phyloP scores from a whole-genome alignment of 2,113 vertebrate species.

The Nibea albiflora region DNA sequence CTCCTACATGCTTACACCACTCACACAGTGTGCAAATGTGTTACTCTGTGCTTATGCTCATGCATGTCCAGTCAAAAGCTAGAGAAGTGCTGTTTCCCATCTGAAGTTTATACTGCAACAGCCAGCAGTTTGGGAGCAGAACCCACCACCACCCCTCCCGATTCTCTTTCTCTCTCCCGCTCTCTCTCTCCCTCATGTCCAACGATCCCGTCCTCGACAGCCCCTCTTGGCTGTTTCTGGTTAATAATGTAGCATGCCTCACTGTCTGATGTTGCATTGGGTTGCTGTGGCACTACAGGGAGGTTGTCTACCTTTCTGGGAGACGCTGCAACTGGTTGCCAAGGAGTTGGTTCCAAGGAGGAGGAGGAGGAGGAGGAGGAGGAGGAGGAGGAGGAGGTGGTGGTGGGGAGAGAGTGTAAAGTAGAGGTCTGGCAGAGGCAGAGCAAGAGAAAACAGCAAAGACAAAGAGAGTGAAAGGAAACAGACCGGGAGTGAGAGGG shows the following conservation, averaged over 20 bases:
- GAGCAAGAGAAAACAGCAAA: slow-evolving; percentile 60
- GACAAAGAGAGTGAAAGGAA: slow-evolving; percentile 69
- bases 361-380: slow-evolving; percentile 36
- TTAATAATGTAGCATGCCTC: slow-evolving; percentile 84
- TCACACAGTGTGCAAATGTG: slow-evolving; percentile 31
- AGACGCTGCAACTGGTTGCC: slow-evolving; percentile 80
- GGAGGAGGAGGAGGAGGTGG: slow-evolving; percentile 9
- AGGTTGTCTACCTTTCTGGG: slow-evolving; percentile 78
- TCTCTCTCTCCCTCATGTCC: slow-evolving; percentile 39
- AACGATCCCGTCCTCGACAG: slow-evolving; percentile 52
- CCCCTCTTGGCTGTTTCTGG: slow-evolving; percentile 67
- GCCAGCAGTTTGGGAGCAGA: slow-evolving; percentile 37
- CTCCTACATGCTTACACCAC: slow-evolving; percentile 11
- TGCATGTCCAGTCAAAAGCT: slow-evolving; percentile 46
- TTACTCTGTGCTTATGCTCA: slow-evolving; percentile 30
- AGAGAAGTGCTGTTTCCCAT: slow-evolving; percentile 46
- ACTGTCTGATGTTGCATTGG: slow-evolving; percentile 76
- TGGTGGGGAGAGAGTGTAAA: slow-evolving; percentile 48
- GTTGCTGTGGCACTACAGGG: slow-evolving; percentile 77
- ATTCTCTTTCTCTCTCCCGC: neutral
- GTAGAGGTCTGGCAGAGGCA: slow-evolving; percentile 68
- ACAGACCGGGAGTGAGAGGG: slow-evolving; percentile 52
- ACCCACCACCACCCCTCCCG: neutral
- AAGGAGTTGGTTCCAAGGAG: slow-evolving; percentile 78
- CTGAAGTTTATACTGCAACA: slow-evolving; percentile 48